Percentiles rank a stretch among this genome's conserved stretches.
phyloP scores from a whole-genome alignment of 2,888 invertebrate genomes.

The Himalopsyche japonica region DNA sequence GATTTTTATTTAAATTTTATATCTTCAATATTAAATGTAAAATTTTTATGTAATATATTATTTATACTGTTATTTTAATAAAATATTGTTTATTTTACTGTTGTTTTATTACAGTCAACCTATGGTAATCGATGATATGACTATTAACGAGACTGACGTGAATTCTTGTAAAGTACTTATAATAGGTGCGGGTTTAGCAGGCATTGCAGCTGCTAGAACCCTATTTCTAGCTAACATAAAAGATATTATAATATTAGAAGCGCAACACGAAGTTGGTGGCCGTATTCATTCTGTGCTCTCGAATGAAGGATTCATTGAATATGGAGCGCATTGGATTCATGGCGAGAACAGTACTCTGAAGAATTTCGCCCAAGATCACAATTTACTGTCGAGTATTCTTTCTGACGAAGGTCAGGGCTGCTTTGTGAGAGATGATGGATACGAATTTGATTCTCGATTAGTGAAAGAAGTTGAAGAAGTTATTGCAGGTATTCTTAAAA shows the following conservation, averaged over 20 bases:
- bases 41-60: not conserved
- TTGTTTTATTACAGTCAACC: not conserved
- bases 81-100: not conserved
- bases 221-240: constrained; percentile 52
- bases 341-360: constrained; percentile 60
- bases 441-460: constrained; percentile 50
- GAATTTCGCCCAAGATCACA: constrained; percentile 51
- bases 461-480: constrained; percentile 57
- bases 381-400: constrained; percentile 53
- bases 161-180: constrained; percentile 50
- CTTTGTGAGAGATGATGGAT: constrained; percentile 56
- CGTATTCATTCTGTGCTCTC: constrained; percentile 54
- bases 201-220: constrained; percentile 60
- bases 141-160: not conserved
- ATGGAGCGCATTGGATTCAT: constrained; percentile 69
- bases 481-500: constrained; percentile 54
- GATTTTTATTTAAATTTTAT: not conserved
- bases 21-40: not conserved
- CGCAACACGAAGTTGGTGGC: constrained; percentile 59
- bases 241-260: constrained; percentile 61
- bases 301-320: constrained; percentile 54
- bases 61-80: not conserved
- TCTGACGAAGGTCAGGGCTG: constrained; percentile 63
- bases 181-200: constrained; percentile 65
- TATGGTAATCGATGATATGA: not conserved